Evolutionary conservation across 2,113 vertebrate genomes (phyloP).

Genomic region (Craseonycteris thonglongyai): DNA sequence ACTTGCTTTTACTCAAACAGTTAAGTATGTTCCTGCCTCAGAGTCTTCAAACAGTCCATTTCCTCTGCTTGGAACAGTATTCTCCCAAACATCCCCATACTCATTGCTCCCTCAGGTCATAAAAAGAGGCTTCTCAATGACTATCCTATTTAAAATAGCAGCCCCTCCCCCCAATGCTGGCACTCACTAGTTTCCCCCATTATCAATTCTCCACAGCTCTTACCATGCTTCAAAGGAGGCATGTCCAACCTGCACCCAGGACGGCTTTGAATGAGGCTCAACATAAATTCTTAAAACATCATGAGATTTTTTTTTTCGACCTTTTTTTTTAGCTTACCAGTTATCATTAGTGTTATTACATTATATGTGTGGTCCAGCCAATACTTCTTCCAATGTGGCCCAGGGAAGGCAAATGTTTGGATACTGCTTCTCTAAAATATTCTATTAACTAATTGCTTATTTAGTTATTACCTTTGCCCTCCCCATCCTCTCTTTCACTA

Average conservation of each 20-base stretch:
- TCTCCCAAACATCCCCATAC: background rate
- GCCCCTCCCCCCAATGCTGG: too few relatives aligned
- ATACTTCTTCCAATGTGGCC: too few relatives aligned
- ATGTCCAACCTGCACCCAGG: too few relatives aligned
- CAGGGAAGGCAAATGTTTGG: too few relatives aligned
- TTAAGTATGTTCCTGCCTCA: background rate
- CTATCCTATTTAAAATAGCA: background rate
- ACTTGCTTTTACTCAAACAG: background rate
- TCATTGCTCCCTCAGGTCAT: background rate
- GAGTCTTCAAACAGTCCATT: background rate
- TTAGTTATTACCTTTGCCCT: background rate
- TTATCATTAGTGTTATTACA: too few relatives aligned
- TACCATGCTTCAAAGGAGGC: too few relatives aligned
- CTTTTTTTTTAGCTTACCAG: too few relatives aligned
- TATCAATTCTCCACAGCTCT: background rate
- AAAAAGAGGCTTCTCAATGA: background rate
- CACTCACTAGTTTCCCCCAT: background rate
- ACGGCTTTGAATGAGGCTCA: too few relatives aligned
- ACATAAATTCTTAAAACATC: too few relatives aligned
- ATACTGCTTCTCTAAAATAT: too few relatives aligned
- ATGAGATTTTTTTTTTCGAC: too few relatives aligned
- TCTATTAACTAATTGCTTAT: background rate
- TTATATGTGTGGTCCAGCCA: too few relatives aligned
- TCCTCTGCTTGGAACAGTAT: background rate
- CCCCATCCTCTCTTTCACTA: background rate